These are phyloP conservation scores for Stegodyphus dumicola DNA, from an alignment of 1,140 invertebrate species.

Conservation along the genomic window DNA sequence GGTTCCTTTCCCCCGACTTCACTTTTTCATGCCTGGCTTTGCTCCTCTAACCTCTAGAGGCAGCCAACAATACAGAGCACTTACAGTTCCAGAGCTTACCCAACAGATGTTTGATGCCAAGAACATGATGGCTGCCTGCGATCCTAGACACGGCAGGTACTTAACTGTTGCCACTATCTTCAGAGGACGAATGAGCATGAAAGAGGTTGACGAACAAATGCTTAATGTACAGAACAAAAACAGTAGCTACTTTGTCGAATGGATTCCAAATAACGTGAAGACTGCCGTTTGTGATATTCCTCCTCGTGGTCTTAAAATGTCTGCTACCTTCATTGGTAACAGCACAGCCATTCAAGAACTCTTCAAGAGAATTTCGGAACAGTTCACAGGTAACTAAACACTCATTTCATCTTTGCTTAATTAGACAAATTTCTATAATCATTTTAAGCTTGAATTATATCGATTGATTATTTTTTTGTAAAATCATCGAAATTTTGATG, in stretches of 20 bases:
- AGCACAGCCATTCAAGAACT: slow-evolving; percentile 69
- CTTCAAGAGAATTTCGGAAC: slow-evolving; percentile 68
- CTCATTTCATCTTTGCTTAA: too few species aligned
- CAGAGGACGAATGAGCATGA: slow-evolving; percentile 95
- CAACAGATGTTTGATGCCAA: slow-evolving; percentile 78
- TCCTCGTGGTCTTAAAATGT: slow-evolving; percentile 70
- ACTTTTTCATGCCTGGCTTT: slow-evolving; percentile 86
- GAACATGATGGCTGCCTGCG: slow-evolving; percentile 82
- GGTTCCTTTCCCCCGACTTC: slow-evolving; percentile 80
- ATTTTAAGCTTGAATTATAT: too few species aligned
- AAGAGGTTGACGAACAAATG: slow-evolving; percentile 80
- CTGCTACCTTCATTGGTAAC: slow-evolving; percentile 69
- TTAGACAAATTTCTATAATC: too few species aligned
- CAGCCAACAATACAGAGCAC: slow-evolving; percentile 71
- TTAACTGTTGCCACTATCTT: slow-evolving; percentile 94
- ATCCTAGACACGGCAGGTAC: slow-evolving; percentile 79
- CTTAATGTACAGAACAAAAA: slow-evolving; percentile 83
- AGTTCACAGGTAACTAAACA: slow-evolving; percentile 67
- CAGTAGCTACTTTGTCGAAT: slow-evolving; percentile 72
- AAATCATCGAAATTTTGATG: too few species aligned
- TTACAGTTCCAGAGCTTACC: slow-evolving; percentile 73
- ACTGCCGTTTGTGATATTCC: slow-evolving; percentile 71
- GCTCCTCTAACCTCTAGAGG: slow-evolving; percentile 75
- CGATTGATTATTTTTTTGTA: too few species aligned
- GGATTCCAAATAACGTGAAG: slow-evolving; percentile 71